These are phyloP conservation scores for Corella eumyota DNA, from an alignment of 23 tunicate species.

Conservation along the genomic window DNA sequence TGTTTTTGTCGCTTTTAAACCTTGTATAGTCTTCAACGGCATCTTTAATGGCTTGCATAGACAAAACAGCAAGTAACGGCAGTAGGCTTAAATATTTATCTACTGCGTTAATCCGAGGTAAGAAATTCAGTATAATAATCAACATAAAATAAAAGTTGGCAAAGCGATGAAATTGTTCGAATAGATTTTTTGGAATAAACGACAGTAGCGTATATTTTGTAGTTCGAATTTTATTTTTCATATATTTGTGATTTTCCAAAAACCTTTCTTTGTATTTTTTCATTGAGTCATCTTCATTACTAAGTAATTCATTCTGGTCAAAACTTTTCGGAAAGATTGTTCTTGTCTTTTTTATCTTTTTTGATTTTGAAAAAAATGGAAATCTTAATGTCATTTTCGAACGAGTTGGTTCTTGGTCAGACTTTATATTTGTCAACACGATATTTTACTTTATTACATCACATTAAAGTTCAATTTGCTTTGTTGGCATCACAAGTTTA, in stretches of 20 bases:
- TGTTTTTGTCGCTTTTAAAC: slow-evolving; percentile 29
- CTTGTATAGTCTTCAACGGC: slow-evolving; percentile 56
- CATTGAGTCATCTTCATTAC: no score
- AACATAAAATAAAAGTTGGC: slow-evolving; percentile 87
- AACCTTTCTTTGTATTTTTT: no score
- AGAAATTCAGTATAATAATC: slow-evolving; percentile 52
- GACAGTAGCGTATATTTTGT: slow-evolving; percentile 83
- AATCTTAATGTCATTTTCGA: no score
- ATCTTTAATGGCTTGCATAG: slow-evolving; percentile 71
- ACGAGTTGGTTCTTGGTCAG: no score
- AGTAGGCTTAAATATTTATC: slow-evolving; percentile 64
- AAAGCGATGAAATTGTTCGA: slow-evolving; percentile 89
- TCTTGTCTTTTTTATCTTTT: no score
- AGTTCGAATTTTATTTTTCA: slow-evolving; percentile 52
- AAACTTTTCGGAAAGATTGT: no score
- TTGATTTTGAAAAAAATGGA: no score
- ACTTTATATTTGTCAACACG: no score
- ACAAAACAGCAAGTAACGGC: slow-evolving; percentile 54
- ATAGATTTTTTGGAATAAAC: slow-evolving; percentile 73
- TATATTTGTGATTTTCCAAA: background rate
- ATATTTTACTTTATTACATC: no score
- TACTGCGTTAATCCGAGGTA: slow-evolving; percentile 66
- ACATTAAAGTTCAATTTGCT: no score
- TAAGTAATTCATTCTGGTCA: no score
- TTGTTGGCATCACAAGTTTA: no score